Conservation (phyloP, 2,797 vertebrate genomes). For the Anas bahamensis region DNA sequence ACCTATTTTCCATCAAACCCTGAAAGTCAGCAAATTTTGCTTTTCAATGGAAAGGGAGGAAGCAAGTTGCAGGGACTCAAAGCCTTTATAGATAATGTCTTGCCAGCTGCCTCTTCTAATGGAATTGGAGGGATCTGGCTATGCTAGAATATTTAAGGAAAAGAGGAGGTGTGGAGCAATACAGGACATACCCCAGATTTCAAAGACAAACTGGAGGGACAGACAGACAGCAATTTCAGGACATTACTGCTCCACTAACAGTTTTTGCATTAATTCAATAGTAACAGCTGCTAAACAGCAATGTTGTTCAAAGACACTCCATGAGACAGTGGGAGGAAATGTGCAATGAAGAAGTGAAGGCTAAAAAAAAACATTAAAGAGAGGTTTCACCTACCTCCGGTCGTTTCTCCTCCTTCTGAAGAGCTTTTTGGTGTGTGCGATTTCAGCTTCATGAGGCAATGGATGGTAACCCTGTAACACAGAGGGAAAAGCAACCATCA, state of each 20-base stretch:
- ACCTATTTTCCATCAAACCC: background rate
- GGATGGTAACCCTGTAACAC: slow-evolving; percentile 88
- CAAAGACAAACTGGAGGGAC: background rate
- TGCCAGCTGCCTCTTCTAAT: background rate
- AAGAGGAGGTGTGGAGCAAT: background rate
- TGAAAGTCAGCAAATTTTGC: background rate
- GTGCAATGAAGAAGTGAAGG: background rate
- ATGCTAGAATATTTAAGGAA: background rate
- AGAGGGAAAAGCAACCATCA: background rate
- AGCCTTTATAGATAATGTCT: background rate
- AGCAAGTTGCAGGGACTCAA: background rate
- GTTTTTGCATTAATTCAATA: background rate
- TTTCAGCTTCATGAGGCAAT: slow-evolving; percentile 93
- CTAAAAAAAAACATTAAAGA: no score
- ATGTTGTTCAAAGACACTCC: background rate
- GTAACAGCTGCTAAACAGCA: background rate
- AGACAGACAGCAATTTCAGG: background rate
- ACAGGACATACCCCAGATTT: background rate
- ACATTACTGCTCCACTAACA: background rate
- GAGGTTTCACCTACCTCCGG: slow-evolving; percentile 84
- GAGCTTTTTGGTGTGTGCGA: slow-evolving; percentile 96
- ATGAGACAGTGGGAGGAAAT: fast-evolving
- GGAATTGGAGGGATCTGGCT: background rate
- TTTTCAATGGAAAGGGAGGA: background rate
- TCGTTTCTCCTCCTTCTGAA: slow-evolving; percentile 93